A percentile compares a stretch with the other conserved stretches of the same genome.
Evolutionary conservation across 1,140 invertebrate genomes (phyloP).

Genomic region (Plodia interpunctella): DNA sequence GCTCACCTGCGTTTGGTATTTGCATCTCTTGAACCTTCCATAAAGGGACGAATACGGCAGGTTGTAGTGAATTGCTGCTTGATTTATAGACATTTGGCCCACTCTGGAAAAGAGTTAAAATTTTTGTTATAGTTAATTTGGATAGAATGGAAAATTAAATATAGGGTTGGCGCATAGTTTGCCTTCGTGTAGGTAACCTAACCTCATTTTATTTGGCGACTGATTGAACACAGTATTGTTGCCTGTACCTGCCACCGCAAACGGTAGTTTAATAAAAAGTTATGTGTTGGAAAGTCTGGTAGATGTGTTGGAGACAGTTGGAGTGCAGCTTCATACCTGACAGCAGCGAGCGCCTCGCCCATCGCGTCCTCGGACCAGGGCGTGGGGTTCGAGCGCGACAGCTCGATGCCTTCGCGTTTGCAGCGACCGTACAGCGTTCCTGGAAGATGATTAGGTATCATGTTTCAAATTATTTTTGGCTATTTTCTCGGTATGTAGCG

Average conservation of each 20-base stretch:
- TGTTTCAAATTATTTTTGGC: no score
- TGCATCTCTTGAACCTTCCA: conserved; percentile 90
- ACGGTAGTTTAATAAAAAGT: no score
- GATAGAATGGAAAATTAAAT: not conserved
- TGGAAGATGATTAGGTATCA: conserved; percentile 33
- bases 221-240: no score
- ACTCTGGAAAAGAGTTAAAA: conserved; percentile 79
- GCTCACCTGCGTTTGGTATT: conserved; percentile 57
- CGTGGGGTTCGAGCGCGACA: conserved; percentile 89
- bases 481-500: no score
- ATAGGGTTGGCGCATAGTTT: no score
- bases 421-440: conserved; percentile 91
- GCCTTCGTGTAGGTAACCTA: no score
- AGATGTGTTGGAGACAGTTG: no score
- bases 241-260: no score
- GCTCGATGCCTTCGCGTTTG: conserved; percentile 91
- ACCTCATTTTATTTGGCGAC: no score
- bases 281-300: no score
- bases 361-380: conserved; percentile 94
- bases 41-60: conserved; percentile 93
- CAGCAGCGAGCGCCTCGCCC: conserved; percentile 91
- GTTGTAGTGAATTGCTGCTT: conserved; percentile 94
- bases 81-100: conserved; percentile 94
- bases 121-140: no score
- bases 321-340: conserved; percentile 80